Evolutionary conservation across 1,140 invertebrate genomes (phyloP).

Genomic region (Zaprionus nigranus): DNA sequence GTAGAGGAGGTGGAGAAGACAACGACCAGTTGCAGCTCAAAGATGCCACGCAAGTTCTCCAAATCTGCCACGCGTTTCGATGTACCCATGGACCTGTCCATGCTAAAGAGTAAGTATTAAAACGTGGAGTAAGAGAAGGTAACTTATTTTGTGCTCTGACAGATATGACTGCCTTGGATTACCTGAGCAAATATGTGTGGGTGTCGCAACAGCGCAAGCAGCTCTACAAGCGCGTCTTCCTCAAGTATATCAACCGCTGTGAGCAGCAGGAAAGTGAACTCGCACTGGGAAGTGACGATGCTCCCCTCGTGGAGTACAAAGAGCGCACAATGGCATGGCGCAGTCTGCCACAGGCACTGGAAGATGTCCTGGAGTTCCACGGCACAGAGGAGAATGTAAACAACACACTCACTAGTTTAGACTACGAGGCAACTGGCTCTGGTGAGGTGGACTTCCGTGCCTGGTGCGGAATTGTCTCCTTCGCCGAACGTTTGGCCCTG

Average conservation of each 20-base stretch:
- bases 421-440: slow-evolving; percentile 43
- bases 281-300: slow-evolving; percentile 53
- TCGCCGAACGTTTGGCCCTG: slow-evolving; percentile 85
- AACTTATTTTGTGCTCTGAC: neutral
- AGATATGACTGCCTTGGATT: slow-evolving; percentile 87
- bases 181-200: slow-evolving; percentile 86
- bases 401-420: slow-evolving; percentile 55
- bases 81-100: slow-evolving; percentile 86
- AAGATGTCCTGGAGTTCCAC: slow-evolving; percentile 81
- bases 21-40: slow-evolving; percentile 49
- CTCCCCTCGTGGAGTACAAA: slow-evolving; percentile 54
- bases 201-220: slow-evolving; percentile 86
- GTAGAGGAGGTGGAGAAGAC: slow-evolving; percentile 52
- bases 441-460: slow-evolving; percentile 85
- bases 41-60: slow-evolving; percentile 87
- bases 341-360: slow-evolving; percentile 68
- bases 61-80: slow-evolving; percentile 88
- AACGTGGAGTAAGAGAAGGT: neutral
- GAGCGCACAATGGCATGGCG: slow-evolving; percentile 70
- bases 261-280: slow-evolving; percentile 65
- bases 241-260: slow-evolving; percentile 67
- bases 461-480: slow-evolving; percentile 87
- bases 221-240: slow-evolving; percentile 85
- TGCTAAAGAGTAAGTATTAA: slow-evolving; percentile 85
- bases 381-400: slow-evolving; percentile 72